Base-by-base conservation (phyloP, 2,888 invertebrate species). In the Lymantria dispar region DNA sequence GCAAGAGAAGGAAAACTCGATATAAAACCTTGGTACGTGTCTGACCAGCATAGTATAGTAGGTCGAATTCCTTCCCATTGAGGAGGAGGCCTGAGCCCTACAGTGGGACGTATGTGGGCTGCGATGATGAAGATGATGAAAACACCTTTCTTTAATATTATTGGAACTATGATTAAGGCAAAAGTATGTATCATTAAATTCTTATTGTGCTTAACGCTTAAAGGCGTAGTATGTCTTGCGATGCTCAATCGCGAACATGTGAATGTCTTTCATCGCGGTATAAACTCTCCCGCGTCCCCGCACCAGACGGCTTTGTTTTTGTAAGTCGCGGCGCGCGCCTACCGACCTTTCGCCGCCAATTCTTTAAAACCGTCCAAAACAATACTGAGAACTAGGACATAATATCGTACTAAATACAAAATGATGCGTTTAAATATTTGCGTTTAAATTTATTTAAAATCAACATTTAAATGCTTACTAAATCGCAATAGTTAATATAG, bases 241-340 rank as follows among this genome's bases (percentile, higher is more conserved):
- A 50, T 51, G 57, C 62, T 64, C 58, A 62, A 62, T 68, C 62
- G 61, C 62, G 47, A 64, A 59, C 60, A 55, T 61, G 63, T 58
- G 58, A 66, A 67, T 64, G 58, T 61, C 49, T 52, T 59, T 60
- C 60, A 64, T 63, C 68, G 65, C 68, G 62, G 65, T 63, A 64
- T 67, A 65, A 73, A 73, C n/a, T 9, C 38, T 14, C 3, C 8
- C 76, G 76, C 79, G 72, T 61, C 70, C 71, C 70, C 58, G 75
- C 74, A 77, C 69, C 80, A 83, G 84, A 82, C 87, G 68, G 74
- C 71, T 76, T 64, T 68, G 86, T 90, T 89, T 88, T 89, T 89
- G 88, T 72, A 68, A 83, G 85, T 82, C 83, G 80, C 80, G 87
- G 75, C 83, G 83, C 80, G 80, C 85, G 83, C 76, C 77, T 72